Evolutionary conservation across 2,797 vertebrate species (phyloP), one percentile per base, ranked within the genome.

Genomic region (Coregonus sp.): DNA sequence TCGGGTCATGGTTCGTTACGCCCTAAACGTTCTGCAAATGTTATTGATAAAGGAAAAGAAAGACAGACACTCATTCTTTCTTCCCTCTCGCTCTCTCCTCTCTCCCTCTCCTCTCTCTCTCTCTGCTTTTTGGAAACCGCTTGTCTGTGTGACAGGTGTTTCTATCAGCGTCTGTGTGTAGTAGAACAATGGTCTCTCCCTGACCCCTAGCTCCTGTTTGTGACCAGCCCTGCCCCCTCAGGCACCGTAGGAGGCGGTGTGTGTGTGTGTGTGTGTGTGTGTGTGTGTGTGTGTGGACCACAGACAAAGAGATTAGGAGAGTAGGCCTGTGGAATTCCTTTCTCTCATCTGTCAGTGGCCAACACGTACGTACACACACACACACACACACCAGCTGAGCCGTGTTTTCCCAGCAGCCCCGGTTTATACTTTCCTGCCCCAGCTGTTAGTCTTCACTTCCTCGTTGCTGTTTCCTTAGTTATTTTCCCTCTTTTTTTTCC

Each of bases 61-160:
- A 74, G 51, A 63, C 78, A 47, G 74, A 61, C 80, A 18, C 40
- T 40, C 9, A 78, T 76, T 68, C 50, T 69, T 47, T 47, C 25
- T 74, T 25, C 25, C 25, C 52, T 70, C 70, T 79, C 70, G 56
- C 4, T 0, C 7, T 47, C 9, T 47, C 0, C 2, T 3, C 33
- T 2, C 7, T 9, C 9, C 11, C 0, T 0, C 3, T 33, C 5
- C 18, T 25, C 73, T 70, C 69, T 67, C 76, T 9, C 61, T 61
- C 50, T 16, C 67, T 61, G 75, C 78, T 79, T 74, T 80, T 74
- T 78, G 72, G 61, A 81, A 78, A 75, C 52, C 0, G 31, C 72
- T 79, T 80, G 61, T 25, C 40, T 72, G 52, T 3, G 40, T 81
- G 80, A 82, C 89, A 89, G 88, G 90, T 91, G 90, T 87, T 90